A percentile compares a stretch with the other conserved stretches of the same genome.
Conservation (phyloP, 2,113 vertebrate species). For the Caranx melampygus region DNA sequence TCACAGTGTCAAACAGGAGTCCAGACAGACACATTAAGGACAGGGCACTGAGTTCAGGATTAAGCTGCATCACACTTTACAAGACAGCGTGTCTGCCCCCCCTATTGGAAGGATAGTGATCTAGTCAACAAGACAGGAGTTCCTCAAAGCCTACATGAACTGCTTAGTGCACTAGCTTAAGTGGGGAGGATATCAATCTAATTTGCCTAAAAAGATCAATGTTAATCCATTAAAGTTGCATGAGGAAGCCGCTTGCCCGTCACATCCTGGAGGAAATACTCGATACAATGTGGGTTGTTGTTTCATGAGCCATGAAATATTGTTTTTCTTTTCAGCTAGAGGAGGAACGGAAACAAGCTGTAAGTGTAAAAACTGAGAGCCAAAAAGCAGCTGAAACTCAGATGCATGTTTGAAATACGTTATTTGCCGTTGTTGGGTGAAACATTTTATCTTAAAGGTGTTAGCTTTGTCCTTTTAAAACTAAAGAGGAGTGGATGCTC, state of each 20-base stretch:
- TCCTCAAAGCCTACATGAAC: slow-evolving; percentile 49
- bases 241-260: slow-evolving; percentile 47
- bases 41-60: slow-evolving; percentile 19
- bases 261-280: slow-evolving; percentile 32
- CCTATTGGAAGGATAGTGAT: slow-evolving; percentile 20
- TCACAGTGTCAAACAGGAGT: not conserved
- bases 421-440: slow-evolving; percentile 16
- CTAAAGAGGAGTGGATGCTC: not conserved
- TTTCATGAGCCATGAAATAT: slow-evolving; percentile 56
- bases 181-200: slow-evolving; percentile 65
- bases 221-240: slow-evolving; percentile 68
- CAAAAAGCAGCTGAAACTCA: slow-evolving; percentile 3
- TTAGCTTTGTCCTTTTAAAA: not conserved
- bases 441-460: not conserved
- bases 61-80: slow-evolving; percentile 28
- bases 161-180: slow-evolving; percentile 49
- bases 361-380: slow-evolving; percentile 80
- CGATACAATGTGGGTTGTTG: slow-evolving; percentile 1
- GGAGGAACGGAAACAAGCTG: slow-evolving; percentile 91
- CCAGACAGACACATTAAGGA: slow-evolving; percentile 21
- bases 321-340: slow-evolving; percentile 88
- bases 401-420: slow-evolving; percentile 36
- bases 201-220: slow-evolving; percentile 68
- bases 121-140: slow-evolving; percentile 19
- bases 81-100: slow-evolving; percentile 11